Percentiles rank a stretch among this genome's conserved stretches.
Evolutionary conservation across 2,888 invertebrate genomes (phyloP).

Genomic region (Andrena bicolor): DNA sequence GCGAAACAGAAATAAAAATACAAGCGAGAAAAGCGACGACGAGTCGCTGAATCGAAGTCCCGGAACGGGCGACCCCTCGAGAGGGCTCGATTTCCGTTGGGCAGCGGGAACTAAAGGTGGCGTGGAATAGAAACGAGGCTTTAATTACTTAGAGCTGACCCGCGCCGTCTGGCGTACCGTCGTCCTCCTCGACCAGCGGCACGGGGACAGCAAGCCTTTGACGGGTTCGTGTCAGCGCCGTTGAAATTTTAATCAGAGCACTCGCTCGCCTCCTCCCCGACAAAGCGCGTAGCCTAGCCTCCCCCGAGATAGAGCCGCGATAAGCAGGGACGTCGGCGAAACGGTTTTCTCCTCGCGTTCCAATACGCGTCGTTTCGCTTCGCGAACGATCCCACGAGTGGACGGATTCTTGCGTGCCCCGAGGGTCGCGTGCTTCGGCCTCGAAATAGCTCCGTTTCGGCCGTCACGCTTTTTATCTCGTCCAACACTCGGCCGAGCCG

Average conservation of each 20-base stretch:
- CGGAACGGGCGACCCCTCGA: neutral
- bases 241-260: conserved; percentile 71
- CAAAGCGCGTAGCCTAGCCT: conserved; percentile 28
- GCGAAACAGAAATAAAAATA: neutral
- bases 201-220: conserved; percentile 29
- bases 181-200: conserved; percentile 22
- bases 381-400: neutral
- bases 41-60: neutral
- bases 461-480: conserved; percentile 33
- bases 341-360: too few species aligned
- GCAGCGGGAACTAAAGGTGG: conserved; percentile 5
- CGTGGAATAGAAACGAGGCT: conserved; percentile 43
- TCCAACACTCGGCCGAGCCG: conserved; percentile 15
- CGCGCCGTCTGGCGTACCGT: conserved; percentile 32
- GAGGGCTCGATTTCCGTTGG: conserved; percentile 15
- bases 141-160: conserved; percentile 76
- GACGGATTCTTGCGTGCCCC: conserved; percentile 21
- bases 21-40: too few species aligned
- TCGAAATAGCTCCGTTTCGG: conserved; percentile 7
- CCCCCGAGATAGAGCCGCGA: conserved; percentile 50
- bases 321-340: neutral
- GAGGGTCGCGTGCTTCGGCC: conserved; percentile 15
- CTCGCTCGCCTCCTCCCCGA: conserved; percentile 31
- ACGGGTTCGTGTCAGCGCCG: conserved; percentile 37
- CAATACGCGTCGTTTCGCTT: too few species aligned